Percentiles rank a stretch among this genome's conserved stretches.
phyloP scores from a whole-genome alignment of 2,113 vertebrate genomes.

The Pituophis catenifer region DNA sequence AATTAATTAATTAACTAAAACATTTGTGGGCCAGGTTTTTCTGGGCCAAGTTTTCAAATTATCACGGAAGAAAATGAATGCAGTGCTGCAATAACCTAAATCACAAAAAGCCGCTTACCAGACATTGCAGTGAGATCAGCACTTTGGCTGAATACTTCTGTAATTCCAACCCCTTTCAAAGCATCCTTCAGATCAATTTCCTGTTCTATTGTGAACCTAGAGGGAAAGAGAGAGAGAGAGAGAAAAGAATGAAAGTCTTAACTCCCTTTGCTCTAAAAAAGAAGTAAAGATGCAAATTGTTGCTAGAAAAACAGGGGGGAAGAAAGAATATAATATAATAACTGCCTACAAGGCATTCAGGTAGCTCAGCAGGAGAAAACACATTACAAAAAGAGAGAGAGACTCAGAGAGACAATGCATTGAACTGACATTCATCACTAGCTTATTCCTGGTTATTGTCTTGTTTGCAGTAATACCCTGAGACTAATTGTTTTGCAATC shows the following conservation, averaged over 20 bases:
- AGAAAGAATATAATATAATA: conserved; percentile 14
- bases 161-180: conserved; percentile 87
- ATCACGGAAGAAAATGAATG: neutral
- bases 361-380: neutral
- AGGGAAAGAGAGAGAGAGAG: conserved; percentile 18
- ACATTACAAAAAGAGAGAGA: conserved; percentile 6
- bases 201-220: conserved; percentile 93
- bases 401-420: neutral
- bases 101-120: conserved; percentile 68
- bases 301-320: neutral
- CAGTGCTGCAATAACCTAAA: neutral
- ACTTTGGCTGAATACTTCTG: conserved; percentile 82
- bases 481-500: conserved; percentile 21
- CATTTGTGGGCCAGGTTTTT: neutral
- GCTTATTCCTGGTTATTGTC: conserved; percentile 1
- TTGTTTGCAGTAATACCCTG: conserved; percentile 27
- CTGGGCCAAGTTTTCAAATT: neutral
- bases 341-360: rapidly evolving
- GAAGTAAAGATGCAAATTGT: conserved; percentile 25
- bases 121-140: conserved; percentile 94
- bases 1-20: neutral
- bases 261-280: neutral
- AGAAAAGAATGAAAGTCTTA: neutral
- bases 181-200: conserved; percentile 86
- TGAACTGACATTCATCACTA: neutral